Evolutionary conservation across 1,140 invertebrate genomes (phyloP), one percentile per base, ranked within the genome.

Genomic region (Papilio dardanus): DNA sequence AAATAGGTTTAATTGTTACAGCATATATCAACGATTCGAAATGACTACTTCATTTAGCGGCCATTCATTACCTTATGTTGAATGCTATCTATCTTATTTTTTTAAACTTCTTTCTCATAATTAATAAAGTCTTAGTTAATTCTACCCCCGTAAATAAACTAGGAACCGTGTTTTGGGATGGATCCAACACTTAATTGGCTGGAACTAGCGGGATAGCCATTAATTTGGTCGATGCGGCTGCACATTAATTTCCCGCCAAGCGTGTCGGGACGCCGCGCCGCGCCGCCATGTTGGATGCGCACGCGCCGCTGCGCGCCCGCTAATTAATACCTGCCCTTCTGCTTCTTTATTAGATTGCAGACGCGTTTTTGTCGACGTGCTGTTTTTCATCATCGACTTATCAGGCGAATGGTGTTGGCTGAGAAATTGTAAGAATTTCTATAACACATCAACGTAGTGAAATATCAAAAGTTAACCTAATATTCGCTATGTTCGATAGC

Each of bases 251-350:
- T 73, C 71, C 71, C 71, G 71, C 71, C 71, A 54, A 73, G 46
- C 71, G 71, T 73, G 71, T 73, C 71, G 33, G 33, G 35, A 46
- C 33, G 71, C 28, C 28, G 37, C n/a, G n/a, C n/a, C n/a, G 37
- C 42, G 74, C 78, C 67, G 85, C 82, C 83, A 85, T 83, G 78
- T 84, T 84, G 80, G 69, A 50, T 83, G 85, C 83, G 86, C 86
- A 87, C 88, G 89, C 87, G 88, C 84, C 83, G 83, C 35, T 83
- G 82, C 79, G 79, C 86, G 83, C 81, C 79, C 75, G 73, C 77
- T 88, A 88, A 90, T 90, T 88, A 86, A 85, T 84, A 84, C 84
- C 80, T 84, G 85, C 89, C 85, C 89, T 89, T 86, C 82, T 81
- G 86, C 81, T 82, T 89, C 84, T 85, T 88, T 83, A 87, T 87